Percentiles rank a stretch among this genome's conserved stretches.
Conservation (phyloP, 1,140 invertebrate species). For the Lepidurus couesii region DNA sequence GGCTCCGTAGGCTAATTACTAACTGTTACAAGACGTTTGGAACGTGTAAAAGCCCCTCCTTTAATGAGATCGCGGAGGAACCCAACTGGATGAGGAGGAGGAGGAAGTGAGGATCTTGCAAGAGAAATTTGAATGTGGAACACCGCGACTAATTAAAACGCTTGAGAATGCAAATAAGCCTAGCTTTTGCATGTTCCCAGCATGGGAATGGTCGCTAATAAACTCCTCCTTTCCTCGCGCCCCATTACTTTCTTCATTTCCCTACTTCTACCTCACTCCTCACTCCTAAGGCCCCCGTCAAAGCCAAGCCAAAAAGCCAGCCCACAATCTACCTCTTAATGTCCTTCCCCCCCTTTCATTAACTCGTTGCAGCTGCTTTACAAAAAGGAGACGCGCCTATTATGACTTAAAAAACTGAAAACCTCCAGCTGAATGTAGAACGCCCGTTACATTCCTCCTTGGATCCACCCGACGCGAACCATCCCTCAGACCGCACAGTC, state of each 20-base stretch:
- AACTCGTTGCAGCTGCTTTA: not conserved
- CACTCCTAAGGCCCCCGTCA: not conserved
- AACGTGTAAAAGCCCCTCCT: not conserved
- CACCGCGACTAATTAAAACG: slow-evolving; percentile 13
- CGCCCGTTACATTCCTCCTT: too few relatives aligned
- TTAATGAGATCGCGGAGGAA: not conserved
- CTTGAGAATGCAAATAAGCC: slow-evolving; percentile 17
- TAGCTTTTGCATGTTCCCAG: not conserved
- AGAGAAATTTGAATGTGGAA: not conserved
- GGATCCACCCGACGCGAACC: not conserved
- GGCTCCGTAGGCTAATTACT: not conserved
- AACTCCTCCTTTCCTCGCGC: slow-evolving; percentile 4
- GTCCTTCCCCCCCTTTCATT: not conserved
- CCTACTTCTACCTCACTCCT: not conserved
- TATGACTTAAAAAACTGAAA: not conserved
- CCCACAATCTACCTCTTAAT: not conserved
- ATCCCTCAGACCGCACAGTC: not conserved
- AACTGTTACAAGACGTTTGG: slow-evolving; percentile 22
- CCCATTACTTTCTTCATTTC: slow-evolving; percentile 4
- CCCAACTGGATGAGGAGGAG: not conserved
- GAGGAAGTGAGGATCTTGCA: not conserved
- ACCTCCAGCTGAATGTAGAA: not conserved
- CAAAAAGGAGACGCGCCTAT: not conserved
- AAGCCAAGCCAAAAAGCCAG: not conserved
- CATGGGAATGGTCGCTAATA: slow-evolving; percentile 2